Percentiles rank a stretch among this genome's conserved stretches.
Conservation (phyloP, 2,113 vertebrate genomes). For the Podarcis cretensis region DNA sequence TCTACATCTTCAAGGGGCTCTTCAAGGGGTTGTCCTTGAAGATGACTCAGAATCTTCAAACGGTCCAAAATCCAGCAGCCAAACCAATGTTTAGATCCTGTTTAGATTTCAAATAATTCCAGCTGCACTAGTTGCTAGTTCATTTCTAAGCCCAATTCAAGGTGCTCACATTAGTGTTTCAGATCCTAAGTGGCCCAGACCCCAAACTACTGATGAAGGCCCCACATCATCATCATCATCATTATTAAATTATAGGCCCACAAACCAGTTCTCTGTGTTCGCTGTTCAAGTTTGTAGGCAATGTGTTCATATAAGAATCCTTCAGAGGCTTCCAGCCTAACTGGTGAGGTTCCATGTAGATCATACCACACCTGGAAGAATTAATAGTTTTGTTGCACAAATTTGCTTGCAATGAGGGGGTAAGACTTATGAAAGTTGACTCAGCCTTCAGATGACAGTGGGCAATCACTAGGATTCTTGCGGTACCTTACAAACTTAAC, state of each 20-base stretch:
- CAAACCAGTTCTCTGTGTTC: constrained; percentile 86
- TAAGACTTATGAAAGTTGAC: background rate
- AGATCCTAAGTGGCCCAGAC: no score
- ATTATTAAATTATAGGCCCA: background rate
- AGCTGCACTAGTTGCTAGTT: no score
- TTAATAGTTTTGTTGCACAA: background rate
- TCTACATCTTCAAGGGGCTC: no score
- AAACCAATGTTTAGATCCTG: no score
- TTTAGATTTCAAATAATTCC: no score
- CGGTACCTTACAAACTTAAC: background rate
- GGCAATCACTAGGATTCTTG: background rate
- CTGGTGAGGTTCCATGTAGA: constrained; percentile 94
- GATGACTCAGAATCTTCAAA: no score
- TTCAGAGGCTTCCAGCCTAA: constrained; percentile 90
- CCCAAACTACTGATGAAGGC: no score
- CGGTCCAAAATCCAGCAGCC: no score
- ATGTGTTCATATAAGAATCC: constrained; percentile 88
- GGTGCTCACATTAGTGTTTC: no score
- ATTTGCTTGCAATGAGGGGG: background rate
- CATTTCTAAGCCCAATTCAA: no score
- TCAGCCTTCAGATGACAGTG: background rate
- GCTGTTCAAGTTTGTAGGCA: constrained; percentile 77
- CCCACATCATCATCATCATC: no score
- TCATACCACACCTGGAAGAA: constrained; percentile 90
- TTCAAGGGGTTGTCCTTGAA: no score